Evolutionary conservation across 1,140 invertebrate species (phyloP).

Genomic region (Zaprionus taronus): DNA sequence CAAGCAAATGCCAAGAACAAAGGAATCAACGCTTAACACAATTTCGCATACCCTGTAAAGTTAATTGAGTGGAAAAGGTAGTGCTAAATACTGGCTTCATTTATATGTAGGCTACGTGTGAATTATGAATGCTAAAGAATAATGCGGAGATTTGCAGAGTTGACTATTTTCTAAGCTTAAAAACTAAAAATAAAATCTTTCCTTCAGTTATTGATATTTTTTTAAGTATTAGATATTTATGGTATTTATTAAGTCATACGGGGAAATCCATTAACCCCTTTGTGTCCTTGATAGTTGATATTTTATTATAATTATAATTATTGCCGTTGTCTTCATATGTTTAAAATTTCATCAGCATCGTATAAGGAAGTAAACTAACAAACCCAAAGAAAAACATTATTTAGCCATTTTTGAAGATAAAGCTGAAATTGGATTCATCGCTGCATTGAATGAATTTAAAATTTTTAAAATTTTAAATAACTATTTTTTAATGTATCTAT

Average conservation of each 20-base stretch:
- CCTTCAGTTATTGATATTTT: too few species aligned
- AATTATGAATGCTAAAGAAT: not conserved
- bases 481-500: too few species aligned
- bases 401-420: not conserved
- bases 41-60: slow-evolving; percentile 50
- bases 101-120: not conserved
- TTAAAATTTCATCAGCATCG: not conserved
- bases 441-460: not conserved
- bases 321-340: not conserved
- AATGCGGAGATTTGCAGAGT: not conserved
- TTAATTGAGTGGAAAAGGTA: not conserved
- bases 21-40: slow-evolving; percentile 81
- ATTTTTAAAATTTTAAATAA: not conserved
- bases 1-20: slow-evolving; percentile 69
- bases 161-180: not conserved
- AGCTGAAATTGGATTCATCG: too few species aligned
- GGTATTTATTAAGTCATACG: too few species aligned
- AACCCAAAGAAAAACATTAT: not conserved
- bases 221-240: too few species aligned
- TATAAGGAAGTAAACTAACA: too few species aligned
- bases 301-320: not conserved
- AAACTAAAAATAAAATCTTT: not conserved
- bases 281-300: not conserved
- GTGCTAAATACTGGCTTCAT: not conserved
- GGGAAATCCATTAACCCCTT: too few species aligned